Base-by-base conservation (phyloP, 2,888 invertebrate species). In the Pegoplata infirma region DNA sequence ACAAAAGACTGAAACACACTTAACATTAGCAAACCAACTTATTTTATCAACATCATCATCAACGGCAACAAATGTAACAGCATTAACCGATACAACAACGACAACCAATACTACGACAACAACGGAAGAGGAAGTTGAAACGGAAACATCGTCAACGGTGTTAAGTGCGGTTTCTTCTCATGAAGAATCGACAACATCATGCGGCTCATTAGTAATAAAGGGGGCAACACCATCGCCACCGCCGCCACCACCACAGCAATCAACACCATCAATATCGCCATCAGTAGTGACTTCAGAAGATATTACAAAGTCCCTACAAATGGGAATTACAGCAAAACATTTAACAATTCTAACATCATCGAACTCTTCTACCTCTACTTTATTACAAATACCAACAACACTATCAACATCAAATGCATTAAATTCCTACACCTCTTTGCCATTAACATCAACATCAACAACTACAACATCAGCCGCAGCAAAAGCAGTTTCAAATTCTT, bases 1-100 rank as follows among this genome's bases (percentile, higher is more conserved):
- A 64, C 80, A 79, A 80, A 82, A 80, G 82, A 82, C 81, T 81
- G 81, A 80, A 68, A 75, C 75, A 51, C 66, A 74, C 61, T 63
- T 51, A 75, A 59, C 75, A 72, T 76, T 76, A 76, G 63, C 75
- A 63, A 76, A 69, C 68, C 75, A 76, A 76, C 80, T 77, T 66
- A 69, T 72, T 64, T 74, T 77, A 76, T 64, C 74, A 36, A 59
- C 72, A 66, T 64, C 66, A 23, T 72, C 76, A 55, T 75, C 82
- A 56, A 59, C 80, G 47, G 69, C 76, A 76, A 64, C 76, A 73
- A 75, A 82, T 49, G 78, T 82, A 72, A 71, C 81, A 56, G 47
- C 81, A 51, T 79, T 80, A 53, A 73, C 69, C 55, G 64, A 81
- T 68, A 81, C 81, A 79, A 68, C 80, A 71, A 59, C 77, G 21